phyloP scores from a whole-genome alignment of 2,113 vertebrate species.

The Amblyopsis rosae region DNA sequence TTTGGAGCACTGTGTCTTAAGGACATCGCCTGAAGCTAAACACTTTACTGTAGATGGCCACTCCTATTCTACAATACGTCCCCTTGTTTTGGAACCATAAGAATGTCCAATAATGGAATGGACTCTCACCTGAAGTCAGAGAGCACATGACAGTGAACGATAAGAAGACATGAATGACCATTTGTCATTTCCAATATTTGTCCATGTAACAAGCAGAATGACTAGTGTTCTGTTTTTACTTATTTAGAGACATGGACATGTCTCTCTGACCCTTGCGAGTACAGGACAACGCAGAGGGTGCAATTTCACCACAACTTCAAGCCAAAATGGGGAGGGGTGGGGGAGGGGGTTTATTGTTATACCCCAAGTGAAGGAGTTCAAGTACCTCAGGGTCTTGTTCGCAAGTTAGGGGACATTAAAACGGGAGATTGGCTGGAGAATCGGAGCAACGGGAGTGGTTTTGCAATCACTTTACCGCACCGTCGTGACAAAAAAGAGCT shows the following conservation, averaged over 20 bases:
- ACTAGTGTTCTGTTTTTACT: conserved; percentile 58
- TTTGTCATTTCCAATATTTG: conserved; percentile 70
- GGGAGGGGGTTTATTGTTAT: no score
- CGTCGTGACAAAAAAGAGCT: no score
- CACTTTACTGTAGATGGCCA: conserved; percentile 76
- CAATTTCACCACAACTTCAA: not conserved
- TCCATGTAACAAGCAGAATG: conserved; percentile 43
- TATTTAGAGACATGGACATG: conserved; percentile 48
- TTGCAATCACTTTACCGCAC: no score
- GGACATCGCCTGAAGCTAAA: conserved; percentile 84
- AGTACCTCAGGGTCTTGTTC: no score
- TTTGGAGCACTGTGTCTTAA: conserved; percentile 79
- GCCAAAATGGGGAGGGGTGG: not conserved
- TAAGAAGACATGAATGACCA: conserved; percentile 66
- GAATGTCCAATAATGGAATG: conserved; percentile 62
- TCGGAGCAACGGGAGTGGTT: no score
- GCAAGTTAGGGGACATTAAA: no score
- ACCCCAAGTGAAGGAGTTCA: no score
- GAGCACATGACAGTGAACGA: conserved; percentile 43
- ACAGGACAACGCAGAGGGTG: not conserved
- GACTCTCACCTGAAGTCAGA: conserved; percentile 54
- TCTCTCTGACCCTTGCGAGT: conserved; percentile 36
- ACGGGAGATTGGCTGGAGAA: no score
- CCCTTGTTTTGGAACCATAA: conserved; percentile 50
- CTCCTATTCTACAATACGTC: conserved; percentile 54